These are phyloP conservation scores for Brachionus angularis DNA, from an alignment of 1,140 invertebrate species.

Conservation along the genomic window DNA sequence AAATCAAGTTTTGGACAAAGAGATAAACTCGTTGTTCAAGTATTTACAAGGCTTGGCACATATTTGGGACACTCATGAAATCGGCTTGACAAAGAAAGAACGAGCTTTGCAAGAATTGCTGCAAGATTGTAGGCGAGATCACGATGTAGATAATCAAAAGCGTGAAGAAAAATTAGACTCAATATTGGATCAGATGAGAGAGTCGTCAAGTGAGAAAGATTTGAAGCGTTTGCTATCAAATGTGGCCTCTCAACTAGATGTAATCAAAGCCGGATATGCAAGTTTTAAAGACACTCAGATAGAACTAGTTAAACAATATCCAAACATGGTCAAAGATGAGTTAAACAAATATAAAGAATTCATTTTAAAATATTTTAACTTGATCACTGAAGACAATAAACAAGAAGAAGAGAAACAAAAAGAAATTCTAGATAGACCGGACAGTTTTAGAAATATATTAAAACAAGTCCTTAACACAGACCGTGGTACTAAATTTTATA, in stretches of 20 bases:
- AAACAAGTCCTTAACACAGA: conserved; percentile 50
- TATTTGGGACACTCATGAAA: conserved; percentile 57
- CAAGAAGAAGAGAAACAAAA: background rate
- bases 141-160: conserved; percentile 56
- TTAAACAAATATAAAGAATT: conserved; percentile 51
- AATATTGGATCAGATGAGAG: conserved; percentile 57
- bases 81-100: conserved; percentile 54
- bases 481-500: conserved; percentile 54
- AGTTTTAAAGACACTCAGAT: background rate
- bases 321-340: conserved; percentile 52
- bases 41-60: conserved; percentile 55
- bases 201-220: conserved; percentile 52
- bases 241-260: conserved; percentile 51
- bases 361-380: conserved; percentile 51
- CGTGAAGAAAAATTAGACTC: conserved; percentile 55
- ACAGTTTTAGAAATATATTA: conserved; percentile 46
- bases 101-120: conserved; percentile 55
- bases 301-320: conserved; percentile 53
- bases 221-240: conserved; percentile 51
- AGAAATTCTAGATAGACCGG: background rate
- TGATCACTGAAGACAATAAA: background rate
- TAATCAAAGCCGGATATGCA: conserved; percentile 53
- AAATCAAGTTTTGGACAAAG: conserved; percentile 47
- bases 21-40: conserved; percentile 54
- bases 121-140: conserved; percentile 51